Evolutionary conservation across 1,140 invertebrate genomes (phyloP).

Genomic region (Ceratina australensis): DNA sequence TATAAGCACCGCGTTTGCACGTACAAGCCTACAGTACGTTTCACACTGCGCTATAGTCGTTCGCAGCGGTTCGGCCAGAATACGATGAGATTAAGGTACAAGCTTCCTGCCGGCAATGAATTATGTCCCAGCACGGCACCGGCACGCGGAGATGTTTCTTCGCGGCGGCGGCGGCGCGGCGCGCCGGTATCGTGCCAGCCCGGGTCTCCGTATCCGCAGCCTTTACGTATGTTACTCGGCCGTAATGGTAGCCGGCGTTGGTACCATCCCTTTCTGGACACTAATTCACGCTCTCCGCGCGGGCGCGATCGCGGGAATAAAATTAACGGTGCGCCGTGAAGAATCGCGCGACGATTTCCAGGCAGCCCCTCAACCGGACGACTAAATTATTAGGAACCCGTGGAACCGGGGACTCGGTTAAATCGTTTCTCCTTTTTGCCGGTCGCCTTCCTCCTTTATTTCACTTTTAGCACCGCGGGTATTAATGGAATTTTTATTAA

Average conservation of each 20-base stretch:
- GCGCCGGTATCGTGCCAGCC: slow-evolving; percentile 52
- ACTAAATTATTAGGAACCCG: slow-evolving; percentile 57
- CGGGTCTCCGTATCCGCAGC: slow-evolving; percentile 44
- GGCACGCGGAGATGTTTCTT: slow-evolving; percentile 63
- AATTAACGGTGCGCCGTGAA: slow-evolving; percentile 63
- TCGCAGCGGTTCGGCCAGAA: slow-evolving; percentile 36
- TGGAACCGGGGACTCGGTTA: slow-evolving; percentile 35
- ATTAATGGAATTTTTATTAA: slow-evolving; percentile 59
- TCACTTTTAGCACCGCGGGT: slow-evolving; percentile 26
- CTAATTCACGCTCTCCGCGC: slow-evolving; percentile 63
- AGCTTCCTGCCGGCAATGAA: slow-evolving; percentile 69
- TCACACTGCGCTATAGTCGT: slow-evolving; percentile 43
- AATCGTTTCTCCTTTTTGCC: slow-evolving; percentile 32
- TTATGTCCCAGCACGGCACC: slow-evolving; percentile 60
- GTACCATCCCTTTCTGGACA: slow-evolving; percentile 62
- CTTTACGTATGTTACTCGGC: slow-evolving; percentile 60
- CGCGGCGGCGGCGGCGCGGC: slow-evolving; percentile 46
- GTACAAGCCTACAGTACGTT: slow-evolving; percentile 54
- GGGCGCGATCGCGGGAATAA: slow-evolving; percentile 54
- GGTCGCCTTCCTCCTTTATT: slow-evolving; percentile 7
- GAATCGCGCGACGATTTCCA: slow-evolving; percentile 63
- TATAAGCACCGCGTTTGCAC: slow-evolving; percentile 56
- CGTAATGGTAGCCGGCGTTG: slow-evolving; percentile 60
- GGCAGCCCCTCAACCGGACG: slow-evolving; percentile 44
- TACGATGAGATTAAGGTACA: slow-evolving; percentile 70